phyloP scores from a whole-genome alignment of 2,797 vertebrate species.

The Darevskia nairensis region DNA sequence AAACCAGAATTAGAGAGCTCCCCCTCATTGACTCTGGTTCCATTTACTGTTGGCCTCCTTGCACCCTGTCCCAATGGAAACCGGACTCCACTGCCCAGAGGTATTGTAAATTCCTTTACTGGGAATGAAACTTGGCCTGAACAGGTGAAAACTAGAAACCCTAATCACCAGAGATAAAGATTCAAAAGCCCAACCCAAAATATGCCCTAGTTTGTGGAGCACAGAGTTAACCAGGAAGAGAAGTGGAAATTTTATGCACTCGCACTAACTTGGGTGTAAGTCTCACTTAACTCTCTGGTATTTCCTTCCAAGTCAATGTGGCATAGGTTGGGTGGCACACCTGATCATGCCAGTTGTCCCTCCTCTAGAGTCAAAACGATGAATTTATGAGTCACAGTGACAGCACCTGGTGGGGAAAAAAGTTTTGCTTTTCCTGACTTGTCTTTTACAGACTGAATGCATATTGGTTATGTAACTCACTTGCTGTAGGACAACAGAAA shows the following conservation, averaged over 20 bases:
- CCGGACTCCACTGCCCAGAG: no score
- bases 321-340: background rate
- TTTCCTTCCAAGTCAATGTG: background rate
- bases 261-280: no score
- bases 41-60: no score
- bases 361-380: background rate
- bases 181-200: background rate
- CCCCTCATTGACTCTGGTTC: no score
- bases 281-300: background rate
- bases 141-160: background rate
- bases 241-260: background rate
- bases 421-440: background rate
- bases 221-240: background rate
- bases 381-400: background rate
- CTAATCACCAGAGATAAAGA: background rate
- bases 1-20: no score
- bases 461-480: background rate
- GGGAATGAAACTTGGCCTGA: background rate
- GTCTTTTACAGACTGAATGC: background rate
- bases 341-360: background rate
- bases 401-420: background rate
- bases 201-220: background rate
- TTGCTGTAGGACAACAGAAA: no score
- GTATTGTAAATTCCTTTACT: background rate
- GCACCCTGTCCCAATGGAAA: no score